Percentiles rank a stretch among this genome's conserved stretches.
phyloP scores from a whole-genome alignment of 2,113 vertebrate species.

The Pseudorasbora parva region DNA sequence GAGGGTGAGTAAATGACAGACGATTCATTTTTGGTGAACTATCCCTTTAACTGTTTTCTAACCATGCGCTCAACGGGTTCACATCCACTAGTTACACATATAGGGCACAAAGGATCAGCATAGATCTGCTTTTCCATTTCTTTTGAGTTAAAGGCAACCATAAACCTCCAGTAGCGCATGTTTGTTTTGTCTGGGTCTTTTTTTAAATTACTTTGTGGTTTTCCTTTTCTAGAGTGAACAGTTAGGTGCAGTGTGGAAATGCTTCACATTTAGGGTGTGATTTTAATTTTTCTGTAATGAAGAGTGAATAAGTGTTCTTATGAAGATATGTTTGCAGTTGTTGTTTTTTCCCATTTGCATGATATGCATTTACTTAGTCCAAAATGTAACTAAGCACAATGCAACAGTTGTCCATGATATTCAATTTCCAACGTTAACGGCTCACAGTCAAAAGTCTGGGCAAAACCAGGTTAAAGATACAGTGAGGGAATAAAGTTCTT shows the following conservation, averaged over 20 bases:
- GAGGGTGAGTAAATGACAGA: neutral
- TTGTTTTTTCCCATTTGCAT: neutral
- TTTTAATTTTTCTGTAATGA: neutral
- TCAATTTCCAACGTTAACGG: neutral
- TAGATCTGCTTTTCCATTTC: slow-evolving; percentile 16
- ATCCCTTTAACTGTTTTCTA: neutral
- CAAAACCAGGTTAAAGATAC: neutral
- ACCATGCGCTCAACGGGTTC: neutral
- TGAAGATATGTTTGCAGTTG: neutral
- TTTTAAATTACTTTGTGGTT: neutral
- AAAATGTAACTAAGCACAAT: neutral
- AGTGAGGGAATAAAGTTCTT: neutral
- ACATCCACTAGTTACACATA: neutral
- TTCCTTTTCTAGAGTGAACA: neutral
- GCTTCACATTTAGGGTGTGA: neutral
- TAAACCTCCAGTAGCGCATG: neutral
- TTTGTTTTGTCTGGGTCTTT: neutral
- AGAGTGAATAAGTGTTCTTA: neutral
- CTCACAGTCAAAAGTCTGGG: neutral
- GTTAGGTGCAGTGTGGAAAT: neutral
- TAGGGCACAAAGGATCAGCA: slow-evolving; percentile 8
- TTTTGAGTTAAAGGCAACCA: neutral
- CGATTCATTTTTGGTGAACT: neutral
- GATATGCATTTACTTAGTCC: neutral
- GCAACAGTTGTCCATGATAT: neutral